phyloP scores from a whole-genome alignment of 2,888 invertebrate species.

The Trissoscelio sp. region DNA sequence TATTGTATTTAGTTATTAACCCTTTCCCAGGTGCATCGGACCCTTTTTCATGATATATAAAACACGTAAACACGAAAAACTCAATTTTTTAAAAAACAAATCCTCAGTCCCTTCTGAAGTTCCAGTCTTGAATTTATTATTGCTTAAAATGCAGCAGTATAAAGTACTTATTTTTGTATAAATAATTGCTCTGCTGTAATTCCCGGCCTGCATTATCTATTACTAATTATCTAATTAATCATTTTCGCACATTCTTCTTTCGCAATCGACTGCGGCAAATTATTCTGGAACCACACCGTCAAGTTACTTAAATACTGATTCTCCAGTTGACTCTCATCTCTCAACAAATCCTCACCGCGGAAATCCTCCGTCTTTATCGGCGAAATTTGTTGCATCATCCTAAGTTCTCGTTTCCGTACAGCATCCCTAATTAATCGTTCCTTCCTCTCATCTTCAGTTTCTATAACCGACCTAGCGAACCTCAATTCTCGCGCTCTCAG shows the following conservation, averaged over 20 bases:
- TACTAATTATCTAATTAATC: too few species aligned
- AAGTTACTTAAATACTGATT: constrained; percentile 78
- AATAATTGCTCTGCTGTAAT: too few species aligned
- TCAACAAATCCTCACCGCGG: constrained; percentile 75
- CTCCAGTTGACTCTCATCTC: constrained; percentile 72
- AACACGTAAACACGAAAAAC: too few species aligned
- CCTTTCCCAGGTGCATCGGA: too few species aligned
- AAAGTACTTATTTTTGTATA: too few species aligned
- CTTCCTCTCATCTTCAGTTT: constrained; percentile 78
- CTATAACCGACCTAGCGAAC: constrained; percentile 78
- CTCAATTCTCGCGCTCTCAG: constrained; percentile 78
- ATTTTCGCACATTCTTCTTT: constrained; percentile 7
- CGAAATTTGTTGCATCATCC: constrained; percentile 74
- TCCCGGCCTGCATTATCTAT: too few species aligned
- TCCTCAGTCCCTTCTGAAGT: too few species aligned
- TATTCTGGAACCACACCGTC: constrained; percentile 80
- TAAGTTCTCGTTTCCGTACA: constrained; percentile 77
- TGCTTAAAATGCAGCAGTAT: too few species aligned
- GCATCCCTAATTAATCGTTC: constrained; percentile 79
- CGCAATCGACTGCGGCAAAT: constrained; percentile 70
- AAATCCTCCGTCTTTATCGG: constrained; percentile 73
- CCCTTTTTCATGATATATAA: too few species aligned
- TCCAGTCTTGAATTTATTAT: too few species aligned
- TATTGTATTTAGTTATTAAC: too few species aligned
- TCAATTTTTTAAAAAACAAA: too few species aligned